Conservation (phyloP, 2,888 invertebrate species). For the Leptopilina myrica region DNA sequence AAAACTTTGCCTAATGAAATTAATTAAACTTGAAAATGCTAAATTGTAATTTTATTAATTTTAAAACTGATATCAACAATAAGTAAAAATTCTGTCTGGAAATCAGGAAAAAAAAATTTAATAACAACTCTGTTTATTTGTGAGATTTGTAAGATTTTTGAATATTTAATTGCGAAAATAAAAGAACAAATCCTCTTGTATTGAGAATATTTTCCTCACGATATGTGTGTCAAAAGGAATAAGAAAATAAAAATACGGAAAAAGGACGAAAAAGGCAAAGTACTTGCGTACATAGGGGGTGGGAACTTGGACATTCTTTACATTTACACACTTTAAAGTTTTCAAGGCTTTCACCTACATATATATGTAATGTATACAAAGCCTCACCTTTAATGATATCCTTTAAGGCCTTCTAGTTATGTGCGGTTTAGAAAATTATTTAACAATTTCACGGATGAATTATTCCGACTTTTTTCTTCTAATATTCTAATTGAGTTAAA, state of each 20-base stretch:
- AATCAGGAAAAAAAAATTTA: too few species aligned
- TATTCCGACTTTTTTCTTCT: conserved; percentile 37
- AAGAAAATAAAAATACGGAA: neutral
- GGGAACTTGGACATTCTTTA: conserved; percentile 16
- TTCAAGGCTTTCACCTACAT: conserved; percentile 28
- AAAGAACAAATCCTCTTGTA: too few species aligned
- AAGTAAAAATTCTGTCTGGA: too few species aligned
- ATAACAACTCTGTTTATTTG: too few species aligned
- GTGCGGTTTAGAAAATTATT: conserved; percentile 13
- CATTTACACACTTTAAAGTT: neutral
- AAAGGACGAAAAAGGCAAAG: neutral
- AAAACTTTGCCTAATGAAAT: too few species aligned
- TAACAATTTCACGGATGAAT: conserved; percentile 2
- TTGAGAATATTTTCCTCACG: too few species aligned
- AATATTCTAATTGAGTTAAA: conserved; percentile 17
- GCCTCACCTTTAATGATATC: conserved; percentile 26
- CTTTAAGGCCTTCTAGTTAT: neutral
- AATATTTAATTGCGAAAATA: neutral
- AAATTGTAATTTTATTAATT: too few species aligned
- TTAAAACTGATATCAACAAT: too few species aligned
- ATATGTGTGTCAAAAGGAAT: neutral
- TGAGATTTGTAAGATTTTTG: too few species aligned
- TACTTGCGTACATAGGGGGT: neutral
- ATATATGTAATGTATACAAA: neutral
- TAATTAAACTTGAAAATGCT: too few species aligned